Base-by-base conservation (phyloP, 2,888 invertebrate genomes). In the Acleris holmiana region DNA sequence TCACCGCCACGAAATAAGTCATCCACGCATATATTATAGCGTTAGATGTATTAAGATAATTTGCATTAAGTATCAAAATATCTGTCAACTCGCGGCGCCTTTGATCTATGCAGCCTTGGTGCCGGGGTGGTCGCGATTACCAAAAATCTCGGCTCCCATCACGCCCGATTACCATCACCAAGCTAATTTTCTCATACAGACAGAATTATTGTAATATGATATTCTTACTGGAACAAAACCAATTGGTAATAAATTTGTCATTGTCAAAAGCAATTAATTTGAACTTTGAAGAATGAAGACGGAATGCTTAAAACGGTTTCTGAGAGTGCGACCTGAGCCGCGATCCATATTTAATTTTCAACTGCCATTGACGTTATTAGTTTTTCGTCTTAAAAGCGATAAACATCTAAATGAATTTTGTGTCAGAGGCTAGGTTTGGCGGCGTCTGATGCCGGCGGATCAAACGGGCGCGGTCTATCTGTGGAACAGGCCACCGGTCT, bases 351-450 rank as follows among this genome's bases (percentile, higher is more conserved):
- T n/a, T n/a, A n/a, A n/a, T n/a, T n/a, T 70, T 68, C 71, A 73
- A 73, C 71, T 70, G 71, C 70, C 79, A 76, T 79, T 85, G 83
- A 84, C 85, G 84, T 82, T 86, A 87, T 89, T 86, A 85, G 85
- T 83, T 84, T 85, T 89, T 88, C 88, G 78, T 79, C 81, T 84
- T 81, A 88, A 88, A 82, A 82, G 73, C 86, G 90, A 90, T 90
- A 89, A 86, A 86, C 76, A 91, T 91, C 89, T 87, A 79, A 89
- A 89, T 89, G 83, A 86, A 85, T 88, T 85, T 80, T 81, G 83
- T 80, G 78, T 17, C 19, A 70, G 79, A 78, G 35, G 35, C 35
- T 35, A 76, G 78, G 76, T 79, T 74, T 77, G 23, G 15, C 18
- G 47, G 10, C 17, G 23, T n/a, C 21, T 15, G 8, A 29, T 7